phyloP scores from a whole-genome alignment of 2,797 vertebrate genomes.

The Orestias chungarensis region DNA sequence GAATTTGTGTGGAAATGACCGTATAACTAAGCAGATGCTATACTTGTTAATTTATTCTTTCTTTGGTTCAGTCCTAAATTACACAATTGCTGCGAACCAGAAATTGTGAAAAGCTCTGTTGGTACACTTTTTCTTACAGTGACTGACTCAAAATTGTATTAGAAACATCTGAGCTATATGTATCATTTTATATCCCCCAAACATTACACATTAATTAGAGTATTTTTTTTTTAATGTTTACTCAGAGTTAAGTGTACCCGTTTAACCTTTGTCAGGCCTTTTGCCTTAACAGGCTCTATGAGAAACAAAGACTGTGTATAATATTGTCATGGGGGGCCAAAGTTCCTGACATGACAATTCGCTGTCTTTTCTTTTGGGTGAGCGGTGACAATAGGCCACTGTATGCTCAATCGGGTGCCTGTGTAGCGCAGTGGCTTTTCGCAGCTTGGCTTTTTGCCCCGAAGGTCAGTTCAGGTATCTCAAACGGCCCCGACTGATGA shows the following conservation, averaged over 20 bases:
- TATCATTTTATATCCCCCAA: constrained; percentile 18
- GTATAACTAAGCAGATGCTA: neutral
- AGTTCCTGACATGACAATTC: constrained; percentile 92
- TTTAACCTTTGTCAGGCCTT: constrained; percentile 36
- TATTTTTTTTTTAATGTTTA: constrained; percentile 28
- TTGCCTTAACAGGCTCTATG: constrained; percentile 60
- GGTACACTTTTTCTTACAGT: neutral
- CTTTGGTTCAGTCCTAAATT: neutral
- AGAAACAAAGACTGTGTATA: constrained; percentile 80
- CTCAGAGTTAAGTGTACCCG: constrained; percentile 12
- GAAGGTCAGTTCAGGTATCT: constrained; percentile 77
- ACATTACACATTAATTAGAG: constrained; percentile 23
- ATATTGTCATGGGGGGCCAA: constrained; percentile 79
- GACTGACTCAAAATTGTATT: neutral
- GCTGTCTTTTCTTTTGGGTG: constrained; percentile 82
- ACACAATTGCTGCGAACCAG: neutral
- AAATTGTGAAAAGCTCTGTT: neutral
- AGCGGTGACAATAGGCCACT: constrained; percentile 83
- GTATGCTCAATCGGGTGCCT: constrained; percentile 71
- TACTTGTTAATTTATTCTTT: neutral
- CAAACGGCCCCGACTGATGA: constrained; percentile 86
- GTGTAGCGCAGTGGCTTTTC: constrained; percentile 84
- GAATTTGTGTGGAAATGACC: neutral
- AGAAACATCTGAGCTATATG: neutral
- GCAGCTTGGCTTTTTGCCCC: constrained; percentile 82